These are phyloP conservation scores for Gortyna flavago DNA, from an alignment of 2,888 invertebrate species.

Conservation along the genomic window DNA sequence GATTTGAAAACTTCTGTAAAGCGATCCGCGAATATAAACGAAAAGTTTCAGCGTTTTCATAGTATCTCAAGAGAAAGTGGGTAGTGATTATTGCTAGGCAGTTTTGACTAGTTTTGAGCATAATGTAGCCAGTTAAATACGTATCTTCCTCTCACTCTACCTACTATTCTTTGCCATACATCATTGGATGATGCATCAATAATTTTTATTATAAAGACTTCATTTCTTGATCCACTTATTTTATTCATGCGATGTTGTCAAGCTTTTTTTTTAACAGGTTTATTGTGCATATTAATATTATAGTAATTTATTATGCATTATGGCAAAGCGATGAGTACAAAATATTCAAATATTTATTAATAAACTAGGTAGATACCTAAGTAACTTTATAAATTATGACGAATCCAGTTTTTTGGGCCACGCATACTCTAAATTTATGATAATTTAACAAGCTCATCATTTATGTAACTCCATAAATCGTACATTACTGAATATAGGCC, in stretches of 20 bases:
- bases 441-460: too few relatives aligned
- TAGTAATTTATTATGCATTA: slow-evolving; percentile 19
- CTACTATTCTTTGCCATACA: not conserved
- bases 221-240: slow-evolving; percentile 31
- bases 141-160: not conserved
- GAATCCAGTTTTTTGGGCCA: not conserved
- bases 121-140: not conserved
- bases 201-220: slow-evolving; percentile 13
- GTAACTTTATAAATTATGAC: not conserved
- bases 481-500: not conserved
- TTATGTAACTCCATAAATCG: not conserved
- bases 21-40: slow-evolving; percentile 13
- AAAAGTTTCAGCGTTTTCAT: not conserved
- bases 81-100: not conserved
- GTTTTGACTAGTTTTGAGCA: not conserved
- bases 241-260: slow-evolving; percentile 48
- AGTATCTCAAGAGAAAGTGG: not conserved
- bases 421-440: not conserved
- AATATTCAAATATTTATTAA: slow-evolving; percentile 14
- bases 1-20: slow-evolving; percentile 48
- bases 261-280: slow-evolving; percentile 46
- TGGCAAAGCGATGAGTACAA: slow-evolving; percentile 8
- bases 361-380: not conserved
- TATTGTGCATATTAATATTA: slow-evolving; percentile 34
- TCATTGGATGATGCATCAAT: slow-evolving; percentile 6